A percentile compares a stretch with the other conserved stretches of the same genome.
Evolutionary conservation across 2,888 invertebrate genomes (phyloP).

Genomic region (Luperina testacea): DNA sequence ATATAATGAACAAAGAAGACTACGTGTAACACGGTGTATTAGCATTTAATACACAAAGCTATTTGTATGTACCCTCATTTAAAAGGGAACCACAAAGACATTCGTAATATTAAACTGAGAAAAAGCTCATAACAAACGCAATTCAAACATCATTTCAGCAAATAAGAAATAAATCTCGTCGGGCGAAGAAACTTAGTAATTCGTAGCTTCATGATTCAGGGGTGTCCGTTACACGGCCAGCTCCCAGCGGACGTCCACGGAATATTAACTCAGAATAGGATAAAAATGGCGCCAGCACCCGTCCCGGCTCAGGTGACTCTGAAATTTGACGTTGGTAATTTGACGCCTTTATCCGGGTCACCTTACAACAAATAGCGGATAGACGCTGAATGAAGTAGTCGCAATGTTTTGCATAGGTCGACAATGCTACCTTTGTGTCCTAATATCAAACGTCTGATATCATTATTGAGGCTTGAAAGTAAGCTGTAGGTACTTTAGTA

Average conservation of each 20-base stretch:
- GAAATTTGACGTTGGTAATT: slow-evolving; percentile 87
- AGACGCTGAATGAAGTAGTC: slow-evolving; percentile 74
- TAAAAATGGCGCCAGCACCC: slow-evolving; percentile 84
- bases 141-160: slow-evolving; percentile 64
- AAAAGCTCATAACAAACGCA: slow-evolving; percentile 64
- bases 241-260: slow-evolving; percentile 83
- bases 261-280: slow-evolving; percentile 87
- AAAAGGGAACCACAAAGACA: slow-evolving; percentile 44
- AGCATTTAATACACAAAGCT: slow-evolving; percentile 20
- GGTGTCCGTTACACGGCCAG: slow-evolving; percentile 82
- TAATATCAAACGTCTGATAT: slow-evolving; percentile 17
- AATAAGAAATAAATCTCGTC: slow-evolving; percentile 67
- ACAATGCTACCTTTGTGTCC: slow-evolving; percentile 51
- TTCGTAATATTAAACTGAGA: slow-evolving; percentile 53
- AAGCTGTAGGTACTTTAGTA: slow-evolving; percentile 1
- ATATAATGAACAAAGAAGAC: slow-evolving; percentile 16
- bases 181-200: slow-evolving; percentile 73
- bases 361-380: slow-evolving; percentile 80
- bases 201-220: slow-evolving; percentile 78
- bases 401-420: slow-evolving; percentile 78
- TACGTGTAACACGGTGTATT: background rate
- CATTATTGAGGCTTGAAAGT: slow-evolving; percentile 1
- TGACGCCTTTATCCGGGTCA: slow-evolving; percentile 87
- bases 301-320: slow-evolving; percentile 84
- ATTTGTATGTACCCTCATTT: slow-evolving; percentile 42